Conservation (phyloP, 2,113 vertebrate species). For the Strix uralensis region DNA sequence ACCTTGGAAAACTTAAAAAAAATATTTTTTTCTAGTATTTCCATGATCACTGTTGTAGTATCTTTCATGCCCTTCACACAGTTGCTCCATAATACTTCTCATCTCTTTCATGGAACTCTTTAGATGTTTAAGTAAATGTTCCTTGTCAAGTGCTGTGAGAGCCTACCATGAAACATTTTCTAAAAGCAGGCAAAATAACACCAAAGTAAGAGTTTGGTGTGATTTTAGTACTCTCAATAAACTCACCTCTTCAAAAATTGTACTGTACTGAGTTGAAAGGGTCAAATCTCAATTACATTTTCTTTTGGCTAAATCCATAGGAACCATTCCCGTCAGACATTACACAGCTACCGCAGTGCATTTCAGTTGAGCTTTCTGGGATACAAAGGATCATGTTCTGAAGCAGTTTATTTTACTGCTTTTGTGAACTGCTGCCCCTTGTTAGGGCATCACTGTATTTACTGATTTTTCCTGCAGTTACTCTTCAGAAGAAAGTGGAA, state of each 20-base stretch:
- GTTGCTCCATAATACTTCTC: not conserved
- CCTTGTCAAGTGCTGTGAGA: not conserved
- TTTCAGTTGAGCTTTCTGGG: not conserved
- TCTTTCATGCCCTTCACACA: not conserved
- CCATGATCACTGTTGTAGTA: not conserved
- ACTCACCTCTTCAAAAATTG: not conserved
- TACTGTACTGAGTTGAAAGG: not conserved
- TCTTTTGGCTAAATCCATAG: not conserved
- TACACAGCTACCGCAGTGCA: not conserved
- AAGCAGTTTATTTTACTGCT: conserved; percentile 25
- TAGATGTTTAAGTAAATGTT: not conserved
- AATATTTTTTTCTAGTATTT: not conserved
- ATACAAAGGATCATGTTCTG: conserved; percentile 4
- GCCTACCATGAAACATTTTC: not conserved
- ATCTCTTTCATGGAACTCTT: not conserved
- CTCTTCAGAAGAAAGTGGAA: conserved; percentile 10
- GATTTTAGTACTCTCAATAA: not conserved
- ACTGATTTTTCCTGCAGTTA: conserved; percentile 2
- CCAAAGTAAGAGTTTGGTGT: not conserved
- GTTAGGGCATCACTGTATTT: not conserved
- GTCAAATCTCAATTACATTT: not conserved
- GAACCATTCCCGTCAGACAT: not conserved
- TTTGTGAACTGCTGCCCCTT: conserved; percentile 20
- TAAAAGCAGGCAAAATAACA: not conserved
- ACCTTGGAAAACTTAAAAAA: not conserved